Evolutionary conservation across 2,888 invertebrate genomes (phyloP).

Genomic region (Chaitophorus viminalis): DNA sequence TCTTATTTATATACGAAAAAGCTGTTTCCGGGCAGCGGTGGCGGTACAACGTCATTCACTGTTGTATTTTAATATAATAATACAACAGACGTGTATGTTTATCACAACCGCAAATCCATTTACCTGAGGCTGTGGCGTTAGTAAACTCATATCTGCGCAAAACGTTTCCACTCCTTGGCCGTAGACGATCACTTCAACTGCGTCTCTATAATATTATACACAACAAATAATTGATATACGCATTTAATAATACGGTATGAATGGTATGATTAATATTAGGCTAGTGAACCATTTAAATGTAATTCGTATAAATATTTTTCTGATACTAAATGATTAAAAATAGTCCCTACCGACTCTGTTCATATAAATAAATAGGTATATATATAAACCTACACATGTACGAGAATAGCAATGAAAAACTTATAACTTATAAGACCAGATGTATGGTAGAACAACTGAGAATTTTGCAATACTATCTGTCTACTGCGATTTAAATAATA

Average conservation of each 20-base stretch:
- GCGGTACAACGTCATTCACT: neutral
- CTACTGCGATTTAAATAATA: too few relatives aligned
- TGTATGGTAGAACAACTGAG: too few relatives aligned
- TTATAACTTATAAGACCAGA: too few relatives aligned
- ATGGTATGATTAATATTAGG: neutral
- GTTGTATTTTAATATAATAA: neutral
- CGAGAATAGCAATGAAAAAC: too few relatives aligned
- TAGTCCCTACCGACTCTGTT: too few relatives aligned
- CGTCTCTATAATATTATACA: conserved; percentile 16
- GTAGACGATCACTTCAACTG: conserved; percentile 41
- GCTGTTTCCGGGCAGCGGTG: neutral
- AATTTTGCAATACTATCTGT: too few relatives aligned
- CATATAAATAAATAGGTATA: too few relatives aligned
- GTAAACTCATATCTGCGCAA: conserved; percentile 25
- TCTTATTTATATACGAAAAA: neutral
- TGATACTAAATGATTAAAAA: too few relatives aligned
- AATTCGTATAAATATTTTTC: too few relatives aligned
- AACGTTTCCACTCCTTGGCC: conserved; percentile 55
- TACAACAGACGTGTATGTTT: neutral
- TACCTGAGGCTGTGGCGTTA: neutral
- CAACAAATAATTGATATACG: neutral
- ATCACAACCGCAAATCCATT: neutral
- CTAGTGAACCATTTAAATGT: too few relatives aligned
- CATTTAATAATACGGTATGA: neutral
- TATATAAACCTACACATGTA: too few relatives aligned